These are phyloP conservation scores for Lithophane leautieri DNA, from an alignment of 2,888 invertebrate species.

Conservation along the genomic window DNA sequence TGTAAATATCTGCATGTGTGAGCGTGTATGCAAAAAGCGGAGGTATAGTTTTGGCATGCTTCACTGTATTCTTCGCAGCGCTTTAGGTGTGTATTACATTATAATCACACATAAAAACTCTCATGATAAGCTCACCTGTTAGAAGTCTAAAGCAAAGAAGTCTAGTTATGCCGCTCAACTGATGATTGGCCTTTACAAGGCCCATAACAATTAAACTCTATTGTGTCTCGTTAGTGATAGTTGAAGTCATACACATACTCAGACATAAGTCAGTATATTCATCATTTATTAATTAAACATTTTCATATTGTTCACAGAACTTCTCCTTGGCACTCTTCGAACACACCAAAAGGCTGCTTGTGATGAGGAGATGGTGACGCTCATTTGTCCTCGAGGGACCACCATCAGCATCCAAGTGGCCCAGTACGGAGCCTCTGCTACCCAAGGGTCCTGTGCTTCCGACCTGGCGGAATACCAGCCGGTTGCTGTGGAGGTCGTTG, in stretches of 20 bases:
- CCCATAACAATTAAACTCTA: no score
- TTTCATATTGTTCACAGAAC: slow-evolving; percentile 90
- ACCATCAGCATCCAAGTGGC: slow-evolving; percentile 97
- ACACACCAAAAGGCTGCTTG: slow-evolving; percentile 98
- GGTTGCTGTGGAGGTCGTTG: slow-evolving; percentile 89
- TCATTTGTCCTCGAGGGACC: slow-evolving; percentile 97
- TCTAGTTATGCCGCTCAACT: no score
- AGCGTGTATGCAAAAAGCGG: no score
- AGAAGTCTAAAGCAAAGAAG: background rate
- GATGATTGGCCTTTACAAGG: no score
- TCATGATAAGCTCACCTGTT: background rate
- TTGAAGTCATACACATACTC: no score
- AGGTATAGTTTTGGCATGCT: no score
- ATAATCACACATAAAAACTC: no score
- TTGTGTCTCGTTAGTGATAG: no score
- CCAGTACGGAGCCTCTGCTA: slow-evolving; percentile 94
- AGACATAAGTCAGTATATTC: no score
- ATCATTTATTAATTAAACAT: background rate
- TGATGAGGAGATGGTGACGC: slow-evolving; percentile 96
- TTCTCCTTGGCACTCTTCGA: slow-evolving; percentile 96
- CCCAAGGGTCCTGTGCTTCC: slow-evolving; percentile 87
- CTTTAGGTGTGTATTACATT: no score
- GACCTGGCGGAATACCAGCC: slow-evolving; percentile 88
- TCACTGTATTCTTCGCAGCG: no score
- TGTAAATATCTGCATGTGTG: no score